These are phyloP conservation scores for Nannoperca australis DNA, from an alignment of 2,797 vertebrate genomes.

Conservation along the genomic window DNA sequence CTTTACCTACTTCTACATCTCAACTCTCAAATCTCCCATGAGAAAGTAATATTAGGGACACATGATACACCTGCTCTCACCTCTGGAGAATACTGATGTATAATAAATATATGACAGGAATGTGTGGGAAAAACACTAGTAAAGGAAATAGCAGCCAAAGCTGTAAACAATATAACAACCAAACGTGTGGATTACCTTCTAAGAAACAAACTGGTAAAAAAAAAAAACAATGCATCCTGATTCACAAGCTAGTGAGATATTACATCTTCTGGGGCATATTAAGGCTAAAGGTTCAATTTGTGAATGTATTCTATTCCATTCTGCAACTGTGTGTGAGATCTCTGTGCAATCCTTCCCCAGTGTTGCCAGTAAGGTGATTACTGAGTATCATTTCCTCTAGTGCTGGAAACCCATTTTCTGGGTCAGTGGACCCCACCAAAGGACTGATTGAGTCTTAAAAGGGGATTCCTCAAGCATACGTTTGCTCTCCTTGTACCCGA, in stretches of 20 bases:
- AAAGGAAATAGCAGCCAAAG: background rate
- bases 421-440: slow-evolving; percentile 91
- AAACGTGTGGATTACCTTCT: slow-evolving; percentile 1
- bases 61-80: slow-evolving; percentile 62
- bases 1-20: slow-evolving; percentile 30
- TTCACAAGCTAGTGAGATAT: background rate
- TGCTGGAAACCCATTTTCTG: slow-evolving; percentile 92
- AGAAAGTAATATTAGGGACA: slow-evolving; percentile 57
- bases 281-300: background rate
- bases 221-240: background rate
- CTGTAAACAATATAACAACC: slow-evolving; percentile 29
- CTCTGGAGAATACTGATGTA: slow-evolving; percentile 29
- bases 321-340: slow-evolving; percentile 51
- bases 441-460: slow-evolving; percentile 90
- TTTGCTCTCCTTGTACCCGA: slow-evolving; percentile 63
- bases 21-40: slow-evolving; percentile 42
- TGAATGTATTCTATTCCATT: background rate
- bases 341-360: slow-evolving; percentile 81
- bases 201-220: slow-evolving; percentile 18
- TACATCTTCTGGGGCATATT: background rate
- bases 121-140: slow-evolving; percentile 67
- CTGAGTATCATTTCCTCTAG: slow-evolving; percentile 91
- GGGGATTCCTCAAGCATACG: slow-evolving; percentile 79
- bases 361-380: slow-evolving; percentile 84
- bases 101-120: slow-evolving; percentile 58